These are phyloP conservation scores for Tursiops truncatus DNA, from an alignment of 2,113 vertebrate genomes.

Conservation along the genomic window DNA sequence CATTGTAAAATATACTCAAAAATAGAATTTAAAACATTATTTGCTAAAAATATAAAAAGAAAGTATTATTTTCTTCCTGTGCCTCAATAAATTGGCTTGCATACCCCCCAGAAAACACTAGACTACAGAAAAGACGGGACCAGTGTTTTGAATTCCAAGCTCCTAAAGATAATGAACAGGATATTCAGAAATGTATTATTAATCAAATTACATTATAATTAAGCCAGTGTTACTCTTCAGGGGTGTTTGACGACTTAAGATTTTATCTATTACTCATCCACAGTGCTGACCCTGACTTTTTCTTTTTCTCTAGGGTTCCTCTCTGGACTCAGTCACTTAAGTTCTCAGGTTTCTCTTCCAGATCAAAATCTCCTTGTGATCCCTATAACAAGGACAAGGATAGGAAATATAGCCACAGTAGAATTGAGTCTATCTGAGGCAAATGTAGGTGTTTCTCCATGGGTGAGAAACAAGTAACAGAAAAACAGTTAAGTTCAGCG, in stretches of 20 bases:
- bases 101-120: background rate
- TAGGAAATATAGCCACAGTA: background rate
- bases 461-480: background rate
- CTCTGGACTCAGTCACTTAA: slow-evolving; percentile 39
- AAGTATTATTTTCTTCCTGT: background rate
- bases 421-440: background rate
- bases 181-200: background rate
- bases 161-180: background rate
- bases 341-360: background rate
- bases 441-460: background rate
- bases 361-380: background rate
- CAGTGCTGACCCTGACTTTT: background rate
- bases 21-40: background rate
- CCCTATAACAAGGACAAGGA: background rate
- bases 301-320: slow-evolving; percentile 47
- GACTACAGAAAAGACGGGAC: background rate
- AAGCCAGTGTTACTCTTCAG: background rate
- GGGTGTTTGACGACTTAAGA: background rate
- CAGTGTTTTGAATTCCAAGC: background rate
- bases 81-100: background rate
- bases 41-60: background rate
- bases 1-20: background rate
- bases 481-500: background rate
- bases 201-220: background rate
- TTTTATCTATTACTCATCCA: background rate